Conservation (phyloP, 2,888 invertebrate species). For the Drosophila paramelanica region DNA sequence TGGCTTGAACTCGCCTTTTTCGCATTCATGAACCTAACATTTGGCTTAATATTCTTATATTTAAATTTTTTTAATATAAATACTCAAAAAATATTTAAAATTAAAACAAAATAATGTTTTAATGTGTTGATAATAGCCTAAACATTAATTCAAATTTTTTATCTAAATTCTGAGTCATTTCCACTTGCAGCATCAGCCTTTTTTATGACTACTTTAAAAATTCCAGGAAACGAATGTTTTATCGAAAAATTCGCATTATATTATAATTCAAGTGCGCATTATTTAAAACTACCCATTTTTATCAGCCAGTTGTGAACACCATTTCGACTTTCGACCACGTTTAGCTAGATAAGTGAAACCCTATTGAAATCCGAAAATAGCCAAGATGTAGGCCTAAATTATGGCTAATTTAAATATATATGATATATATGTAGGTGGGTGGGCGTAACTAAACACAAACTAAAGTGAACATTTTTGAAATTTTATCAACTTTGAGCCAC, state of each 20-base stretch:
- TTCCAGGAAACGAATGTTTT: slow-evolving; percentile 15
- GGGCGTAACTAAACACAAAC: slow-evolving; percentile 23
- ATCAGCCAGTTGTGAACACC: slow-evolving; percentile 1
- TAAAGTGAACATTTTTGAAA: slow-evolving; percentile 33
- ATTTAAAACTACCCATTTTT: slow-evolving; percentile 2
- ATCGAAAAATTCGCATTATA: background rate
- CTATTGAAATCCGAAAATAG: slow-evolving; percentile 2
- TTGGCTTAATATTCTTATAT: too few relatives aligned
- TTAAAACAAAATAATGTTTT: too few relatives aligned
- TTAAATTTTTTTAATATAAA: too few relatives aligned
- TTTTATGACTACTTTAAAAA: background rate
- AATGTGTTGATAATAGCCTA: too few relatives aligned
- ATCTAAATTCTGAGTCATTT: slow-evolving; percentile 13
- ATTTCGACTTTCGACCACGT: slow-evolving; percentile 10
- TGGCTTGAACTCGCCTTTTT: too few relatives aligned
- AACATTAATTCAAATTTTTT: too few relatives aligned
- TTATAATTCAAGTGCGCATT: slow-evolving; percentile 14
- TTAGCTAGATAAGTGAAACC: slow-evolving; percentile 12
- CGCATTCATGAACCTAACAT: too few relatives aligned
- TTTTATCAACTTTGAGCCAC: slow-evolving; percentile 32
- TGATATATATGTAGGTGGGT: background rate
- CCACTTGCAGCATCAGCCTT: background rate
- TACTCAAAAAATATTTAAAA: too few relatives aligned
- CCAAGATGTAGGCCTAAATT: slow-evolving; percentile 24
- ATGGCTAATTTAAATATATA: slow-evolving; percentile 9